phyloP scores from a whole-genome alignment of 2,888 invertebrate species.

The Steinernema scapterisci region DNA sequence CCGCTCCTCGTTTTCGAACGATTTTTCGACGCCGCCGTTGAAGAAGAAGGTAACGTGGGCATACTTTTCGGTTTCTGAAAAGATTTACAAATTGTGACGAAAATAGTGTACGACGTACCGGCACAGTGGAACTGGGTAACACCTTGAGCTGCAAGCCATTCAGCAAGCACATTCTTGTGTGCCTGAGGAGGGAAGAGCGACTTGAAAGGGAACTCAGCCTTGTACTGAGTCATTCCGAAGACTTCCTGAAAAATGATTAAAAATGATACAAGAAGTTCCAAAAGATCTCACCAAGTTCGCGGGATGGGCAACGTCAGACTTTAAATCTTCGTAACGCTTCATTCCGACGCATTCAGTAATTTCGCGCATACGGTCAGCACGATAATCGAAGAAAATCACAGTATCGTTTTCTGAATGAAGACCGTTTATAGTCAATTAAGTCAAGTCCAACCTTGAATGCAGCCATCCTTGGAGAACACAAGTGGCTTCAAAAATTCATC shows the following conservation, averaged over 20 bases:
- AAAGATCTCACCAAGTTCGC: conserved; percentile 41
- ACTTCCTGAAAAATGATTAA: conserved; percentile 39
- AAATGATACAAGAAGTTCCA: neutral
- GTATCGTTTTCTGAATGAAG: conserved; percentile 68
- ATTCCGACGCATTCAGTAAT: conserved; percentile 68
- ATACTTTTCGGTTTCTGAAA: conserved; percentile 70
- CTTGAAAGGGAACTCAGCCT: conserved; percentile 69
- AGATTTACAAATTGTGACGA: neutral
- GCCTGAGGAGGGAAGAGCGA: conserved; percentile 69
- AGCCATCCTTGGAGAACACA: conserved; percentile 64
- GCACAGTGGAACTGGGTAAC: conserved; percentile 70
- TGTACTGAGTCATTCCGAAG: conserved; percentile 70
- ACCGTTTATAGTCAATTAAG: conserved; percentile 43
- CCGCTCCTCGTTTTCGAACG: conserved; percentile 69
- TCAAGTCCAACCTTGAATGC: conserved; percentile 64
- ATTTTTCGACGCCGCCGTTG: conserved; percentile 70
- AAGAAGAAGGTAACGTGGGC: conserved; percentile 71
- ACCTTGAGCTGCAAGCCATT: conserved; percentile 68
- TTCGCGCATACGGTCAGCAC: conserved; percentile 70
- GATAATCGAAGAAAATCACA: conserved; percentile 70
- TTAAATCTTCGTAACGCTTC: conserved; percentile 62
- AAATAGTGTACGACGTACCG: conserved; percentile 46
- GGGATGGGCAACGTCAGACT: conserved; percentile 56
- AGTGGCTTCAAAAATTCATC: conserved; percentile 71
- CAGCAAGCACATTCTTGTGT: conserved; percentile 70